A percentile compares a stretch with the other conserved stretches of the same genome.
These are phyloP conservation scores for Caerostris extrusa DNA, from an alignment of 1,140 invertebrate species.

Conservation along the genomic window DNA sequence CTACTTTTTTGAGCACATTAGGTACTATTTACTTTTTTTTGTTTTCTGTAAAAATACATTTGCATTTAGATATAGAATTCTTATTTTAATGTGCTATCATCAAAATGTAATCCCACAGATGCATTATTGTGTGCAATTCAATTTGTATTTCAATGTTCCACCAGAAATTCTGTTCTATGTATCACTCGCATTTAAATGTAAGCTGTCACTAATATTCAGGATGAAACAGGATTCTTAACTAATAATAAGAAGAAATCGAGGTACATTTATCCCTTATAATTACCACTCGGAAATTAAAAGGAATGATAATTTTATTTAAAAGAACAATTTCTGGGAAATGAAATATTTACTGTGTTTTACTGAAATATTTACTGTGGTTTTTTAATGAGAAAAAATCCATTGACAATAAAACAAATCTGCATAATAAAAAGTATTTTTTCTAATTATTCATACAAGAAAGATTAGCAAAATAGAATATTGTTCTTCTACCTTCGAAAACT, in stretches of 20 bases:
- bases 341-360: not conserved
- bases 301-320: too few species aligned
- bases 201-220: not conserved
- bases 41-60: not conserved
- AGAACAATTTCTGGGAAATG: not conserved
- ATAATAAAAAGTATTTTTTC: too few species aligned
- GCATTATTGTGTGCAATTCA: not conserved
- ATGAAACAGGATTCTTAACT: not conserved
- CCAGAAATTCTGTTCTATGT: not conserved
- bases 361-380: not conserved
- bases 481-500: too few species aligned
- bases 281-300: conserved; percentile 2
- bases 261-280: not conserved
- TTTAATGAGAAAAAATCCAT: not conserved
- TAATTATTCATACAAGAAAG: too few species aligned
- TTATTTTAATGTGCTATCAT: not conserved
- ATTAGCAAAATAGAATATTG: too few species aligned
- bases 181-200: not conserved
- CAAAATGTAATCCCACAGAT: not conserved
- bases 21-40: not conserved
- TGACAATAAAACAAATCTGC: not conserved
- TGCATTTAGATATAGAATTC: not conserved
- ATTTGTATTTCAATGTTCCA: not conserved
- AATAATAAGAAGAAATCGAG: not conserved
- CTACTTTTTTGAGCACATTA: not conserved